phyloP scores from a whole-genome alignment of 2,113 vertebrate species.

The Malurus elegans region DNA sequence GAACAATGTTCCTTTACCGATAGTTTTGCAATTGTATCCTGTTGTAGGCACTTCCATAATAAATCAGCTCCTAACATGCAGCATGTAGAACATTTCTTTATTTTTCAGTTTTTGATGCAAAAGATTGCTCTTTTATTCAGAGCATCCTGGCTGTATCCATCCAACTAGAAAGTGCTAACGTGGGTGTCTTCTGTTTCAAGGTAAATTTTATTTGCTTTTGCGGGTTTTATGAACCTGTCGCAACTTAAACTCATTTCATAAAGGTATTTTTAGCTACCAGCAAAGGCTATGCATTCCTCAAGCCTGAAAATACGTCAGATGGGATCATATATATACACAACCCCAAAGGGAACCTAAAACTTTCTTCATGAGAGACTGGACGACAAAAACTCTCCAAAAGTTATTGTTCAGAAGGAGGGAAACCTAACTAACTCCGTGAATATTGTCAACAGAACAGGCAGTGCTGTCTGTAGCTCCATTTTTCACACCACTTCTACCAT shows the following conservation, averaged over 20 bases:
- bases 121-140: background rate
- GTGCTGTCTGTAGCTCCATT: background rate
- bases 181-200: background rate
- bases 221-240: background rate
- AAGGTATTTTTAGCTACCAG: constrained; percentile 25
- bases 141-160: background rate
- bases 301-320: constrained; percentile 26
- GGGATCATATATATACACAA: background rate
- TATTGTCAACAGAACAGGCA: constrained; percentile 5
- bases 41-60: background rate
- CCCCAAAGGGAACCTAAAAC: constrained; percentile 50
- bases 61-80: background rate
- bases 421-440: background rate
- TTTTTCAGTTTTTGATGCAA: background rate
- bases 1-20: background rate
- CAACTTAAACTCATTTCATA: background rate
- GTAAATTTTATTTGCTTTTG: background rate
- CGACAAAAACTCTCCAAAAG: background rate
- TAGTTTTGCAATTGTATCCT: background rate
- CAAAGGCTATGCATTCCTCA: background rate
- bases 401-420: background rate
- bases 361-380: constrained; percentile 24
- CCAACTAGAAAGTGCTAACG: background rate
- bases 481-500: background rate
- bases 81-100: background rate